A percentile compares a stretch with the other conserved stretches of the same genome.
Evolutionary conservation across 2,113 vertebrate genomes (phyloP).

Genomic region (Rhabdomys dilectus): DNA sequence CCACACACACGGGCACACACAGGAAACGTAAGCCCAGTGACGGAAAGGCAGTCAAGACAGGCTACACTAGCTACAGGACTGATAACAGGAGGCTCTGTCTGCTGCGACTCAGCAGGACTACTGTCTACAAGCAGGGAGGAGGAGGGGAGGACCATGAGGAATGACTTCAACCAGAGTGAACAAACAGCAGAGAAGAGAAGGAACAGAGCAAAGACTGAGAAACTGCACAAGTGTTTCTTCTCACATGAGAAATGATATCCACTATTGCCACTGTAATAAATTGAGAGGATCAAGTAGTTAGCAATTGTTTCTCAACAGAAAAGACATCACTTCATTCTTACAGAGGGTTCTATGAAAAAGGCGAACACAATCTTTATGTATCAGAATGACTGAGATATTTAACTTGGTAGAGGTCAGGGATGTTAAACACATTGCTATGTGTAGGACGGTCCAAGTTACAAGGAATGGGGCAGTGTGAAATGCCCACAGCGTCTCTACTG

Average conservation of each 20-base stretch:
- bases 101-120: not conserved
- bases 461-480: not conserved
- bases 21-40: not conserved
- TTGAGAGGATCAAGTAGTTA: conserved; percentile 19
- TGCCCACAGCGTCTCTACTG: not conserved
- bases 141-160: not conserved
- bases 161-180: not conserved
- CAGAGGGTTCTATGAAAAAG: not conserved
- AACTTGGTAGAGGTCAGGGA: not conserved
- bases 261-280: not conserved
- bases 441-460: not conserved
- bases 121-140: not conserved
- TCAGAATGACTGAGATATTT: not conserved
- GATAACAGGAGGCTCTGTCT: not conserved
- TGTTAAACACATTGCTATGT: not conserved
- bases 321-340: not conserved
- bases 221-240: not conserved
- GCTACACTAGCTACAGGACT: not conserved
- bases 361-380: not conserved
- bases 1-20: not conserved
- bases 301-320: conserved; percentile 17
- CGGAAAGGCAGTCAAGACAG: not conserved
- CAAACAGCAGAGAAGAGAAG: not conserved
- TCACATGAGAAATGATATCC: not conserved
- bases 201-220: not conserved